Conservation (phyloP, 2,797 vertebrate species). For the Gymnothorax javanicus region DNA sequence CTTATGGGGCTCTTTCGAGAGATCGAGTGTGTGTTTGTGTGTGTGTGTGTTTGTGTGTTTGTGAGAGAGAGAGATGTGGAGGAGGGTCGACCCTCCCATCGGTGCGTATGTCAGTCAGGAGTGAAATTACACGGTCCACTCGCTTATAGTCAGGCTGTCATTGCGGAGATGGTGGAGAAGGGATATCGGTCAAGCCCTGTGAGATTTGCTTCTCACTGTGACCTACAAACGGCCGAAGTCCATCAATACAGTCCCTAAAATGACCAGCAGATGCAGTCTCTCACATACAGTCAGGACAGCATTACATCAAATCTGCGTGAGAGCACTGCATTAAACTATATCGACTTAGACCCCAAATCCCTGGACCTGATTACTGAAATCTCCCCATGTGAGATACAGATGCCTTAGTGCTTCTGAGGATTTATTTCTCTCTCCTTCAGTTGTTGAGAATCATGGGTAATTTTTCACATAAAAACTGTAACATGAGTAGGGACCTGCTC, state of each 20-base stretch:
- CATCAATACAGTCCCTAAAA: conserved; percentile 43
- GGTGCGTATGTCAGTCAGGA: conserved; percentile 65
- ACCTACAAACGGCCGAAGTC: conserved; percentile 61
- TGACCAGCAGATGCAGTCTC: conserved; percentile 23
- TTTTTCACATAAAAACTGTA: neutral
- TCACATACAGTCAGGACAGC: conserved; percentile 30
- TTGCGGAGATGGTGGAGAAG: conserved; percentile 51
- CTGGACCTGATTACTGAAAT: conserved; percentile 48
- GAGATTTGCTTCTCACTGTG: conserved; percentile 68
- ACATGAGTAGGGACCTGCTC: neutral
- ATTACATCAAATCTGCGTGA: neutral
- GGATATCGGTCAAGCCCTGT: conserved; percentile 63
- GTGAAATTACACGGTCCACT: conserved; percentile 75
- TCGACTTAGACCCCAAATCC: conserved; percentile 55
- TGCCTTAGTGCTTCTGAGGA: conserved; percentile 37
- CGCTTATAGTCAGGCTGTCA: conserved; percentile 64
- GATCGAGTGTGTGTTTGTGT: conserved; percentile 43
- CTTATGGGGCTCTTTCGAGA: conserved; percentile 68
- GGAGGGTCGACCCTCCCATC: conserved; percentile 52
- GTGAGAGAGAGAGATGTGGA: conserved; percentile 22
- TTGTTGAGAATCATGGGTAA: neutral
- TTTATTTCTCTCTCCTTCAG: neutral
- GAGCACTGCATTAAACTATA: conserved; percentile 13
- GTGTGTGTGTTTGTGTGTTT: conserved; percentile 33
- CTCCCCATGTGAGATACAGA: neutral